A percentile compares a stretch with the other conserved stretches of the same genome.
Evolutionary conservation across 1,140 invertebrate species (phyloP).

Genomic region (Acyrthosiphon pisum): DNA sequence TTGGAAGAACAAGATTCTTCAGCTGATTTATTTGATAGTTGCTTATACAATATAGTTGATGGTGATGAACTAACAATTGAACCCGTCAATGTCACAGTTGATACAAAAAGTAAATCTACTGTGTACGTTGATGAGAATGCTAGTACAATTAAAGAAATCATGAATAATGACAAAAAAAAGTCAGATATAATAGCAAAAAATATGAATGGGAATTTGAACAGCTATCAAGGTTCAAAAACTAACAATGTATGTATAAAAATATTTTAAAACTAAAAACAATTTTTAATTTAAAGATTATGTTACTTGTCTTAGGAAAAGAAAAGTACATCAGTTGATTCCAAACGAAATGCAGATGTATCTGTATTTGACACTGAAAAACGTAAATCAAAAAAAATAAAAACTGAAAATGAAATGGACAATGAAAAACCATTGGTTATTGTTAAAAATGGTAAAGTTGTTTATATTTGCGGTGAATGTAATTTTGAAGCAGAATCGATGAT

Average conservation of each 20-base stretch:
- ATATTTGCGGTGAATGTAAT: constrained; percentile 28
- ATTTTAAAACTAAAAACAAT: background rate
- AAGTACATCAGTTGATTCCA: background rate
- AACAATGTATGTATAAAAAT: background rate
- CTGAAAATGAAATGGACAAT: background rate
- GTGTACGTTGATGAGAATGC: background rate
- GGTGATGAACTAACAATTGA: constrained; percentile 40
- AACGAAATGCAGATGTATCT: background rate
- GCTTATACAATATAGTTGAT: constrained; percentile 43
- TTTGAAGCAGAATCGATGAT: constrained; percentile 33
- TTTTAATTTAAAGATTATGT: background rate
- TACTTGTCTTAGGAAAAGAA: constrained; percentile 7
- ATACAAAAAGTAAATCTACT: background rate
- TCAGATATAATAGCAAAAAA: background rate
- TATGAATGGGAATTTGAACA: background rate
- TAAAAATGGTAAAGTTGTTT: constrained; percentile 52
- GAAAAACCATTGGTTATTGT: constrained; percentile 24
- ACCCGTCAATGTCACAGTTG: constrained; percentile 5
- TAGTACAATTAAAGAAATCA: background rate
- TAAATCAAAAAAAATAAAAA: constrained; percentile 35
- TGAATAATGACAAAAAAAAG: background rate
- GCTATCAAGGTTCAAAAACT: background rate
- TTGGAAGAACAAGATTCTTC: constrained; percentile 33
- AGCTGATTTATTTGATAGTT: constrained; percentile 23
- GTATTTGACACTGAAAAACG: background rate